Percentiles rank a stretch among this genome's conserved stretches.
Evolutionary conservation across 1,140 invertebrate species (phyloP).

Genomic region (Panonychus citri): DNA sequence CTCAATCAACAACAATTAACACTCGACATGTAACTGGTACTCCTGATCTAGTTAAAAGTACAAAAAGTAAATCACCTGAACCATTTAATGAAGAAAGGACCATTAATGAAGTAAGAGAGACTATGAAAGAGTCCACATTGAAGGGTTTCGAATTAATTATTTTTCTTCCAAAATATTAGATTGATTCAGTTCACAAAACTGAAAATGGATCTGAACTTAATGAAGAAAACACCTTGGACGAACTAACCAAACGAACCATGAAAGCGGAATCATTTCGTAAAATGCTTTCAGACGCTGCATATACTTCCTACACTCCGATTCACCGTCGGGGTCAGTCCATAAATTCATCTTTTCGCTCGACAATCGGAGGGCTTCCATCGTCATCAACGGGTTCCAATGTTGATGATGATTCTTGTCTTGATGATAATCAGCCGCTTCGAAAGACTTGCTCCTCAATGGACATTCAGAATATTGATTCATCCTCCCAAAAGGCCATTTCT

Average conservation of each 20-base stretch:
- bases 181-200: too few relatives aligned
- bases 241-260: slow-evolving; percentile 41
- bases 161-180: background rate
- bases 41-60: too few relatives aligned
- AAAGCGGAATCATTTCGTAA: slow-evolving; percentile 75
- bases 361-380: background rate
- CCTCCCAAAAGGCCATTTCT: slow-evolving; percentile 10
- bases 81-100: background rate
- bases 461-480: slow-evolving; percentile 6
- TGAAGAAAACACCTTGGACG: slow-evolving; percentile 55
- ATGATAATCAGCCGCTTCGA: background rate
- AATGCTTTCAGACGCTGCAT: slow-evolving; percentile 47
- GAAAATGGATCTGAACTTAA: too few relatives aligned
- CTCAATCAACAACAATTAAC: too few relatives aligned
- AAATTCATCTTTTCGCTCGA: background rate
- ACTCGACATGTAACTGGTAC: too few relatives aligned
- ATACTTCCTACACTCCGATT: background rate
- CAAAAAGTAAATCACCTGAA: background rate
- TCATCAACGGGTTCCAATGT: background rate
- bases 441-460: slow-evolving; percentile 1
- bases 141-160: background rate
- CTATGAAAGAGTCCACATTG: background rate
- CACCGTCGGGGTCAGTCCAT: background rate
- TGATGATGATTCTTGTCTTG: background rate
- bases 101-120: background rate